Base-by-base conservation (phyloP, 2,888 invertebrate species). In the Drosophila seclusa region DNA sequence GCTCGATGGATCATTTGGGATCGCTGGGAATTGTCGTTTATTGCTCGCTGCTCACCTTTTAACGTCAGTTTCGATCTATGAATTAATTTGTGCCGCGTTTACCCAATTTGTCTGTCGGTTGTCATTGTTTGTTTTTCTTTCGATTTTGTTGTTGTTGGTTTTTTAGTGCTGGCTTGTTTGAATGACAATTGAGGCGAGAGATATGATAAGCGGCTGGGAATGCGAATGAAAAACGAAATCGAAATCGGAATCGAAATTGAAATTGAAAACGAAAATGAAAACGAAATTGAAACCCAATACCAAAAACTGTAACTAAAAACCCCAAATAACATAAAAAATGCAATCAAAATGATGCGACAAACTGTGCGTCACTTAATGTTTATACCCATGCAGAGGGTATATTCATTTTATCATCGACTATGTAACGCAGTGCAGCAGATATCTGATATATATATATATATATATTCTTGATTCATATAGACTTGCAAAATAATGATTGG, bases 81-180 rank as follows among this genome's bases (percentile, higher is more conserved):
- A 68, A 79, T 75, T 78, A 54, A 78, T 73, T 82, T 79, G 61
- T 82, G 63, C 66, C 79, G 72, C 82, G 67, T 79, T 76, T 68
- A 57, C 48, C 36, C 83, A 80, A 80, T 75, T 82, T 82, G 75
- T 80, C 78, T 67, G 18, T 53, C 24, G 24, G 4, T 29, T 38
- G 6, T 54, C n/a, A 1, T 38, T 38, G 36, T 11, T 27, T 27
- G 27, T 54, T 27, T 49, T 52, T 27, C 24, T 42, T 27, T 61
- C 24, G 54, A 13, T 18, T 29, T 10, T 63, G 16, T 68, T 16
- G 24, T 42, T 42, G 49, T 49, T 53, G 0, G 31, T 11, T 40
- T 27, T 60, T 58, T 55, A n/a, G 31, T 55, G 59, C 24, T 71
- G 50, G 16, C 65, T 73, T 52, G 42, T 66, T 78, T 78, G 73